phyloP scores from a whole-genome alignment of 2,797 vertebrate species.

The Platalea minor region DNA sequence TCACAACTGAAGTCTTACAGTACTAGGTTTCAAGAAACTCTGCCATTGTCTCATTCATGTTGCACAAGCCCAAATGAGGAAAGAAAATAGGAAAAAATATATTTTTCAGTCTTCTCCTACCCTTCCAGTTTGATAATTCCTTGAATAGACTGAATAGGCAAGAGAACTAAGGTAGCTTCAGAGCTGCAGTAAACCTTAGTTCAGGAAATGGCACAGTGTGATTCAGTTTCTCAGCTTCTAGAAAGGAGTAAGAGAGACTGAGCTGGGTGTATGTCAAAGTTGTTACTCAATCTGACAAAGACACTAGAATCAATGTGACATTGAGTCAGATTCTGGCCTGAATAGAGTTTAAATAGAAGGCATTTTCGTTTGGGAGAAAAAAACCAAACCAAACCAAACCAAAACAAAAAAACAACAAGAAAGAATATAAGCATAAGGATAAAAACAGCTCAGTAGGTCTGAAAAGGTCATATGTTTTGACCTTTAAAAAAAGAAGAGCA shows the following conservation, averaged over 20 bases:
- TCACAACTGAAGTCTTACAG: background rate
- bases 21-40: background rate
- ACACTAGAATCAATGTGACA: background rate
- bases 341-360: background rate
- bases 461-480: background rate
- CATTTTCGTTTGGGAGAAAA: background rate
- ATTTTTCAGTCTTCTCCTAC: background rate
- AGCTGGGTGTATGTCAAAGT: background rate
- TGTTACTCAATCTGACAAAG: background rate
- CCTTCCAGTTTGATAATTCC: background rate
- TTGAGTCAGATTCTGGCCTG: background rate
- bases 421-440: background rate
- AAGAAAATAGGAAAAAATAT: background rate
- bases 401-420: background rate
- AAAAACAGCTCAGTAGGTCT: background rate
- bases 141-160: background rate
- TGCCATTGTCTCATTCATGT: background rate
- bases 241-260: background rate
- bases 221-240: background rate
- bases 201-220: background rate
- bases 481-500: background rate
- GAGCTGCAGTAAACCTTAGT: background rate
- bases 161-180: background rate
- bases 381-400: background rate
- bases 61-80: background rate